Percentiles rank a stretch among this genome's conserved stretches.
Evolutionary conservation across 1,140 invertebrate species (phyloP).

Genomic region (Drosophila willistoni): DNA sequence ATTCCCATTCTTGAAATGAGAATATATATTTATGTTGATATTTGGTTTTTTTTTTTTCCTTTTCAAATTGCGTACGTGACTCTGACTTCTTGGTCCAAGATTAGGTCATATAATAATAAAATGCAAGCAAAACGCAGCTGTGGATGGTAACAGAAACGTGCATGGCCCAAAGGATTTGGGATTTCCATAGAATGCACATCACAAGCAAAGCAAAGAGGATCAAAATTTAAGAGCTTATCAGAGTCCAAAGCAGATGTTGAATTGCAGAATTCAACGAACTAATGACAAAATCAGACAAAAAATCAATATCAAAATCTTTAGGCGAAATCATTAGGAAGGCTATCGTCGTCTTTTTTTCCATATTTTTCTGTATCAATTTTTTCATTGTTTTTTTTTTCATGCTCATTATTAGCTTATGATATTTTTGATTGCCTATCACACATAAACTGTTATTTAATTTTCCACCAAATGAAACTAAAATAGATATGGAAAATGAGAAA

Average conservation of each 20-base stretch:
- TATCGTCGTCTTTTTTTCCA: too few species aligned
- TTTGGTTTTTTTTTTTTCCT: slow-evolving; percentile 42
- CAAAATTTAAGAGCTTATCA: slow-evolving; percentile 12
- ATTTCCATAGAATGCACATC: slow-evolving; percentile 10
- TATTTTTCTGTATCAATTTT: too few species aligned
- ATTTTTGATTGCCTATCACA: not conserved
- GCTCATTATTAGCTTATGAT: not conserved
- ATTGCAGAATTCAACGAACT: too few species aligned
- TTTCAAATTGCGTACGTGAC: slow-evolving; percentile 55
- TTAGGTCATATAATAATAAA: slow-evolving; percentile 47
- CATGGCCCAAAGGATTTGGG: slow-evolving; percentile 42
- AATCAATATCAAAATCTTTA: too few species aligned
- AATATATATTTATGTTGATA: not conserved
- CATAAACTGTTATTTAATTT: not conserved
- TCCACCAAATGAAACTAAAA: not conserved
- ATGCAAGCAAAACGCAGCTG: slow-evolving; percentile 33
- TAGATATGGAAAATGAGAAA: slow-evolving; percentile 5
- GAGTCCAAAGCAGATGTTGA: not conserved
- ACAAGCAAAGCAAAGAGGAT: slow-evolving; percentile 12
- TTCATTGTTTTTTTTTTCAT: too few species aligned
- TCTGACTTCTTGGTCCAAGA: slow-evolving; percentile 36
- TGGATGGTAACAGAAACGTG: slow-evolving; percentile 36
- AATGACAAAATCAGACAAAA: too few species aligned
- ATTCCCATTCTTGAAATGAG: not conserved
- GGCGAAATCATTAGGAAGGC: too few species aligned